Conservation (phyloP, 1,140 invertebrate species). For the Holcopasites calliopsidis region DNA sequence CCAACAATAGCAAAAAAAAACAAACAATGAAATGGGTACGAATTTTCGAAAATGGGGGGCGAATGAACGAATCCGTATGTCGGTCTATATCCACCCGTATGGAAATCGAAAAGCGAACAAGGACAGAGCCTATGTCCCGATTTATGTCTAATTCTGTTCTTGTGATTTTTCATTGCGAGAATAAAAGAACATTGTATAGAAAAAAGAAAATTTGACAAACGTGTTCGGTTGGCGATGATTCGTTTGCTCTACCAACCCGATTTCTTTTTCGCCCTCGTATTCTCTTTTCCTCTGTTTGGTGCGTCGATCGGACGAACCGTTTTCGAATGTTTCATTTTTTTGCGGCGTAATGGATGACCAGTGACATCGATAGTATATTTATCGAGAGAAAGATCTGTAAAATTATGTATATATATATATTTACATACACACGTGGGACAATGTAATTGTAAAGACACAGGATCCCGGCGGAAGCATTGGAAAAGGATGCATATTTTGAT, state of each 20-base stretch:
- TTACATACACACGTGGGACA: neutral
- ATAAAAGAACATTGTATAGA: conserved; percentile 4
- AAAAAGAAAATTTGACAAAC: conserved; percentile 9
- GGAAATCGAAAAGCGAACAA: too few species aligned
- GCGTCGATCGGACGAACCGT: neutral
- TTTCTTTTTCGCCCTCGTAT: neutral
- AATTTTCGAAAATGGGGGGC: neutral
- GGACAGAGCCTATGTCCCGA: neutral
- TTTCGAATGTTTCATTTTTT: neutral
- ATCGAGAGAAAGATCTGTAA: neutral
- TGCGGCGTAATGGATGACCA: too few species aligned
- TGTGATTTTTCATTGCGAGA: neutral
- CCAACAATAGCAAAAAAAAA: too few species aligned
- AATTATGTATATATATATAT: neutral
- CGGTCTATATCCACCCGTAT: too few species aligned
- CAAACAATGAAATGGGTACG: too few species aligned
- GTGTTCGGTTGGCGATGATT: conserved; percentile 22
- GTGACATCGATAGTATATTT: neutral
- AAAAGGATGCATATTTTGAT: too few species aligned
- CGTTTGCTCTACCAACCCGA: neutral
- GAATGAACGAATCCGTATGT: too few species aligned
- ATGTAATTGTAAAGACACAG: neutral
- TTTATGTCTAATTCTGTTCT: neutral
- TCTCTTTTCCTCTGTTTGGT: neutral
- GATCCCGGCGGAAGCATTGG: neutral